Evolutionary conservation across 2,888 invertebrate genomes (phyloP), one percentile per base, ranked within the genome.

Genomic region (Drosophila infuscata): DNA sequence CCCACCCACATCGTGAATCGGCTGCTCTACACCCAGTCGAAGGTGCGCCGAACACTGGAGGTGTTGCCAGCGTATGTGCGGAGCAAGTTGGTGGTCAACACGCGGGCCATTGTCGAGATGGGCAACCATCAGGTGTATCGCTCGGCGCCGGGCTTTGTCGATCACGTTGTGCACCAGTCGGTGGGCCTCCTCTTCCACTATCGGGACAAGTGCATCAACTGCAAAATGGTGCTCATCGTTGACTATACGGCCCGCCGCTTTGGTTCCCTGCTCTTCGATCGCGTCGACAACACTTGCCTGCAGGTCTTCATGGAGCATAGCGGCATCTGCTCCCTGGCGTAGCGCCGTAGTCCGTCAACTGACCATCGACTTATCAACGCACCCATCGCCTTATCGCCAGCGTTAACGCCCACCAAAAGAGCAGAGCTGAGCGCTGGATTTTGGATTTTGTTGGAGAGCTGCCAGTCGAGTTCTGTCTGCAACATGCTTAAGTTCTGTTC

Each of bases 21-120:
- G 3, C 79, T 92, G 67, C 89, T 94, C 3, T 93, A 93, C 64
- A 93, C 93, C 0, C 93, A 93, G 78, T 91, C 92, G 3, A 93
- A 93, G 82, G 91, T 92, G 17, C 81, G 90, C 15, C 85, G 93
- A 20, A 92, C 92, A 0, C 56, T 86, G 49, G 87, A 92, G 41
- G 82, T 92, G 4, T 43, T 92, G 78, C 91, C 91, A 1, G 96
- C 97, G 82, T 97, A 97, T 89, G 96, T 96, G 91, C 95, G 98
- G 61, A 98, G 97, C 86, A 98, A 98, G 92, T 97, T 97, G 92
- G 96, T 98, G 69, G 96, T 97, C 84, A 94, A 96, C 82, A 96
- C 97, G n/a, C 95, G 96, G 70, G 94, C 95, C 72, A 96, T 97
- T 6, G 95, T 98, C 5, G 98, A 98, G 92, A 96, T 97, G 70